These are phyloP conservation scores for Ceratina japonica DNA, from an alignment of 1,140 invertebrate genomes.

Conservation along the genomic window DNA sequence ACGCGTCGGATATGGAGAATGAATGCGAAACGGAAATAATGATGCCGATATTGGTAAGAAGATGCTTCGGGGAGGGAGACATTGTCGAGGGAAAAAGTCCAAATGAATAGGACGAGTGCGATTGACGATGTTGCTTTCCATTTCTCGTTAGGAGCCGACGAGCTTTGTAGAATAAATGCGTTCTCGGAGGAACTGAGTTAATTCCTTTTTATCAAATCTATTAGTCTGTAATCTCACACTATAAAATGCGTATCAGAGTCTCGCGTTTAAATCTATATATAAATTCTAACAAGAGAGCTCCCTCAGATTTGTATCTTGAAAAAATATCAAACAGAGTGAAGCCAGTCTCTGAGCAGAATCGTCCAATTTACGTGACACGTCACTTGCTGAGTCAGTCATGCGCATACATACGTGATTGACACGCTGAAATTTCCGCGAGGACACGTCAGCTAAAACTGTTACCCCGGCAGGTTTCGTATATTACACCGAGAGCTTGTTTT, in stretches of 20 bases:
- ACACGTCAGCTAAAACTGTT: not conserved
- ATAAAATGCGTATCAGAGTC: not conserved
- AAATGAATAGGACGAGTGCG: not conserved
- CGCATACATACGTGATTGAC: not conserved
- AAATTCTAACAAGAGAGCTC: not conserved
- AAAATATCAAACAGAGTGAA: not conserved
- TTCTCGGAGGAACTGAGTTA: too few relatives aligned
- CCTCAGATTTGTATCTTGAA: not conserved
- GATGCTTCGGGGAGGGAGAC: too few relatives aligned
- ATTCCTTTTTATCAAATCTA: too few relatives aligned
- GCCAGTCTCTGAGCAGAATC: not conserved
- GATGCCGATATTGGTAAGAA: not conserved
- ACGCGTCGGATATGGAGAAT: not conserved
- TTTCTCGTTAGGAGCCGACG: too few relatives aligned
- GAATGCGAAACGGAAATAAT: constrained; percentile 13
- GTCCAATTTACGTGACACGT: constrained; percentile 6
- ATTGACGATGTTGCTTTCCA: not conserved
- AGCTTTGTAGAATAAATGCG: too few relatives aligned
- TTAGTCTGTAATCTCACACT: too few relatives aligned
- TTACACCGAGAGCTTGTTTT: not conserved
- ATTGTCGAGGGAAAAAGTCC: not conserved
- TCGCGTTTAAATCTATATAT: not conserved
- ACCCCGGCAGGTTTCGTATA: not conserved
- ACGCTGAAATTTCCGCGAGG: not conserved
- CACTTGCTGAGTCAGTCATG: constrained; percentile 4